Evolutionary conservation across 37 sponge, comb jelly and placozoan genomes (phyloP), one percentile per base, ranked within the genome.

Genomic region (Axinella damicornis): DNA sequence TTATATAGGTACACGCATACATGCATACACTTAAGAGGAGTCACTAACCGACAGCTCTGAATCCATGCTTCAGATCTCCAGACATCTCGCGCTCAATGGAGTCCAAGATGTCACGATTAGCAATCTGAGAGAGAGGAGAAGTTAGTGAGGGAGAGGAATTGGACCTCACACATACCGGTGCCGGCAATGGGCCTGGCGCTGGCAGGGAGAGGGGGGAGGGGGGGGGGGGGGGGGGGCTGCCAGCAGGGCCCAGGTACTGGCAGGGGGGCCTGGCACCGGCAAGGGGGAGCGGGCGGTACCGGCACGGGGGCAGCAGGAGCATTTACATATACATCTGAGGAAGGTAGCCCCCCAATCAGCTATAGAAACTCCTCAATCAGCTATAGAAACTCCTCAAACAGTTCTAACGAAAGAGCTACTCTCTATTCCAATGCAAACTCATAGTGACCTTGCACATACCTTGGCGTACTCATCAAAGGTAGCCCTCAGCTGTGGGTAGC

Each of bases 11-110:
- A 9, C 9, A 9, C 9, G 9, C 46, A 46, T 12, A 9, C 9
- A 46, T 46, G 9, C 46, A 46, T 46, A 9, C 46, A 46, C 9
- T 4, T 9, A 46, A 46, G 46, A 46, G 9, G 46, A 46, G 5
- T 72, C 41, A 14, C 65, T 80, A 17, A 63, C 60, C 36, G 84
- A 94, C 84, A 54, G 91, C 80, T 53, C 60, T 74, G 78, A 94
- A 84, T 21, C 94, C 97, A 46, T 57, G 68, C 60, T 80, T 80
- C 62, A 96, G 71, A 53, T 96, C 94, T 11, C 97, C 97, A 27
- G 94, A 87, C 92, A 91, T 96, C 78, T 96, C 97, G 22, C 94
- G 62, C 2, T 93, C 88, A 30, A 96, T 91, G 59, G 91, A 86
- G 63, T 88, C 91, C 59, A 91, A 81, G 36, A 96, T 91, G 68